Conservation (phyloP, 2,113 vertebrate species). For the Cygnus buccinator region DNA sequence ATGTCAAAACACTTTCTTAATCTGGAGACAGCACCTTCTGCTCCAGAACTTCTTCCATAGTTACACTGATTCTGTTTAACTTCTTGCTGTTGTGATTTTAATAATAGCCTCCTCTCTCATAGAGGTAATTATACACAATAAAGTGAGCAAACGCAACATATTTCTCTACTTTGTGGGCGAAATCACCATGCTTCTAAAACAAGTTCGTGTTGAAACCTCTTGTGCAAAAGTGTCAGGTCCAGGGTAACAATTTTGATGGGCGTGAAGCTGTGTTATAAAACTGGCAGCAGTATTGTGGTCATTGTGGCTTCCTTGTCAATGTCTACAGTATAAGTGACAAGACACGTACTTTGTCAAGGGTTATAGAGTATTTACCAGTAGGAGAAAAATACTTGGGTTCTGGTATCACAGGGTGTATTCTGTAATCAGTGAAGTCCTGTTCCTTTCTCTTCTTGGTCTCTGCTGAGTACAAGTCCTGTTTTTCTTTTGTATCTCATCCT, state of each 20-base stretch:
- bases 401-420: not conserved
- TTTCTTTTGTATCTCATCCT: fast-evolving
- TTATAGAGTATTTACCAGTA: not conserved
- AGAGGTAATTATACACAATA: not conserved
- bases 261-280: too few relatives aligned
- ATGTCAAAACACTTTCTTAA: not conserved
- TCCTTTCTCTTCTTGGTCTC: not conserved
- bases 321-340: not conserved
- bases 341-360: not conserved
- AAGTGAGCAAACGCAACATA: not conserved
- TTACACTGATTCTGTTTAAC: not conserved
- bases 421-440: not conserved
- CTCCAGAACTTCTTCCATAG: not conserved
- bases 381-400: not conserved
- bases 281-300: not conserved
- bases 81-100: not conserved
- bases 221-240: not conserved
- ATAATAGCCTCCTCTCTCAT: not conserved
- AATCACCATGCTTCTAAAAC: not conserved
- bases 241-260: not conserved
- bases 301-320: not conserved
- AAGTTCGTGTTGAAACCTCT: not conserved
- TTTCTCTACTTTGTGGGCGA: not conserved
- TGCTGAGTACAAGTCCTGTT: not conserved
- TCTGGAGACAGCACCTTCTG: not conserved